phyloP scores from a whole-genome alignment of 2,113 vertebrate genomes.

The Platichthys stellatus region DNA sequence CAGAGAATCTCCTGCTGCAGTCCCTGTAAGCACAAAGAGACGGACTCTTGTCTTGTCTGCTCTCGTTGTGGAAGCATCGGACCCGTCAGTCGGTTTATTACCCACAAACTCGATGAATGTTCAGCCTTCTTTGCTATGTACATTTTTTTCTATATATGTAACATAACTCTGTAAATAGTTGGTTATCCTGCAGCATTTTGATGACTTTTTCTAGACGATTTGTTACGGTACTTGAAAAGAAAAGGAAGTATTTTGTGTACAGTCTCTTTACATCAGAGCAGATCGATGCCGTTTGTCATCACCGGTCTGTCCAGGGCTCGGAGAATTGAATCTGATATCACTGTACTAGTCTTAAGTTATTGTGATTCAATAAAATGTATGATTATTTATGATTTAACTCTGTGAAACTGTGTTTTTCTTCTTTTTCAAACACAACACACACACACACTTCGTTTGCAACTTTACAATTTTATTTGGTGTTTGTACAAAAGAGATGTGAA shows the following conservation, averaged over 20 bases:
- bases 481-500: conserved; percentile 80
- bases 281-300: conserved; percentile 84
- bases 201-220: conserved; percentile 95
- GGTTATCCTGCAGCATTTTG: conserved; percentile 93
- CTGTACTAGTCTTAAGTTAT: conserved; percentile 99
- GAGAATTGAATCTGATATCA: conserved; percentile 89
- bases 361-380: conserved; percentile 97
- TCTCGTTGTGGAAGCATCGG: not conserved
- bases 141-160: conserved; percentile 91
- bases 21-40: conserved; percentile 84
- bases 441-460: conserved; percentile 16
- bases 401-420: not conserved
- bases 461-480: conserved; percentile 81
- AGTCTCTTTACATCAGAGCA: conserved; percentile 87
- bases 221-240: conserved; percentile 95
- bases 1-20: conserved; percentile 73
- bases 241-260: conserved; percentile 93
- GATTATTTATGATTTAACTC: conserved; percentile 89
- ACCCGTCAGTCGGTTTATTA: conserved; percentile 69
- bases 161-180: conserved; percentile 93
- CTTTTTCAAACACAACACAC: not conserved
- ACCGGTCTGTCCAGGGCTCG: conserved; percentile 83
- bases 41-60: conserved; percentile 66
- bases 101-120: conserved; percentile 84
- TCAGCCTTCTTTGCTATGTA: conserved; percentile 88